A percentile compares a stretch with the other conserved stretches of the same genome.
Conservation (phyloP, 2,888 invertebrate genomes). For the Schizotus pectinicornis region DNA sequence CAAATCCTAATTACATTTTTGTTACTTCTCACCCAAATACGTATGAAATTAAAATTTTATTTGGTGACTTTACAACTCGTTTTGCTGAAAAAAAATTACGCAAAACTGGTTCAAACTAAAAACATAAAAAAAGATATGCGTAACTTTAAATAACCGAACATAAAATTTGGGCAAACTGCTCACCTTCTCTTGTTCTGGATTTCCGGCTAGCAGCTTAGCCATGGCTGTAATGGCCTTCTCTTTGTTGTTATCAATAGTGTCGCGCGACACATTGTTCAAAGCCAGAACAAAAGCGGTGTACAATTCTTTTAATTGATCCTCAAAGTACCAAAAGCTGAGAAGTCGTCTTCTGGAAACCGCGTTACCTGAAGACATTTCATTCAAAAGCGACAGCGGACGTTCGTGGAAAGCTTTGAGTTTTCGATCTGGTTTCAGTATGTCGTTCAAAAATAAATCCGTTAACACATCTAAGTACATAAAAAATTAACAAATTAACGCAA, state of each 20-base stretch:
- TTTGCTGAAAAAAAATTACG: no score
- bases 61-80: not conserved
- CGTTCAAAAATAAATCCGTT: conserved; percentile 77
- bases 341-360: conserved; percentile 70
- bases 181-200: conserved; percentile 87
- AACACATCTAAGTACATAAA: conserved; percentile 75
- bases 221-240: conserved; percentile 79
- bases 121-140: conserved; percentile 4
- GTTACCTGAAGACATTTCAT: conserved; percentile 67
- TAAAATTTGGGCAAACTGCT: not conserved
- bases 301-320: conserved; percentile 82
- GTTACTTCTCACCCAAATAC: not conserved
- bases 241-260: conserved; percentile 80
- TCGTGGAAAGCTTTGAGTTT: conserved; percentile 72
- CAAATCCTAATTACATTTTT: not conserved
- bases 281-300: conserved; percentile 71
- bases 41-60: not conserved
- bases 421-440: conserved; percentile 69
- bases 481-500: not conserved
- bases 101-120: no score
- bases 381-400: conserved; percentile 66
- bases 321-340: conserved; percentile 85
- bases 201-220: conserved; percentile 75
- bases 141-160: not conserved
- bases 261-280: conserved; percentile 75